Percentiles rank a stretch among this genome's conserved stretches.
Conservation (phyloP, 2,888 invertebrate species). For the Metallyticus violacea region DNA sequence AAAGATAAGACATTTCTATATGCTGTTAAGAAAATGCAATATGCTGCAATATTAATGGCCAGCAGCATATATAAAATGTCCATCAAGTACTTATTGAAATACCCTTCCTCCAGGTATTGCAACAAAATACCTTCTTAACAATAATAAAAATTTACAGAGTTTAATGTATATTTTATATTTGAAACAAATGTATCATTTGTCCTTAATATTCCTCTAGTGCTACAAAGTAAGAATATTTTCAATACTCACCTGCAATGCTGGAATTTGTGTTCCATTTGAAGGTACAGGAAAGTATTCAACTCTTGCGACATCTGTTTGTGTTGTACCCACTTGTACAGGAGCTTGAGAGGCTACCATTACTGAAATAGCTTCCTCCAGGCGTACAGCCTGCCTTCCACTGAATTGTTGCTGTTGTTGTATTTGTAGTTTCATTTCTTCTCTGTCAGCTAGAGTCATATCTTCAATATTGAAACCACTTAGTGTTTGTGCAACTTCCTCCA, state of each 20-base stretch:
- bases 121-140: too few species aligned
- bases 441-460: conserved; percentile 33
- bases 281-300: conserved; percentile 52
- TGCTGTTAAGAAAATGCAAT: too few species aligned
- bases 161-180: too few species aligned
- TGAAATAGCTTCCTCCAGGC: conserved; percentile 36
- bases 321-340: conserved; percentile 43
- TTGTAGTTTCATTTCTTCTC: conserved; percentile 43
- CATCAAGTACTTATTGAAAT: too few species aligned
- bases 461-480: conserved; percentile 36
- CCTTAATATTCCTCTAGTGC: too few species aligned
- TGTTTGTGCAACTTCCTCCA: conserved; percentile 47
- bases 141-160: too few species aligned
- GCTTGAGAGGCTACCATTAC: conserved; percentile 45
- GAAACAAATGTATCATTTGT: too few species aligned
- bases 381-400: conserved; percentile 27
- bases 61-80: too few species aligned
- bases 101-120: too few species aligned
- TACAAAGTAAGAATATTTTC: background rate
- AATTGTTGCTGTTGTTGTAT: conserved; percentile 35
- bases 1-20: too few species aligned
- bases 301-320: conserved; percentile 45
- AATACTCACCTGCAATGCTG: conserved; percentile 28
- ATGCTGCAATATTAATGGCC: too few species aligned
- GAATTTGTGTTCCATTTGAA: conserved; percentile 39